A percentile compares a stretch with the other conserved stretches of the same genome.
Conservation (phyloP, 64 coral and sea anemone genomes). For the Dendrophyllia cribrosa region DNA sequence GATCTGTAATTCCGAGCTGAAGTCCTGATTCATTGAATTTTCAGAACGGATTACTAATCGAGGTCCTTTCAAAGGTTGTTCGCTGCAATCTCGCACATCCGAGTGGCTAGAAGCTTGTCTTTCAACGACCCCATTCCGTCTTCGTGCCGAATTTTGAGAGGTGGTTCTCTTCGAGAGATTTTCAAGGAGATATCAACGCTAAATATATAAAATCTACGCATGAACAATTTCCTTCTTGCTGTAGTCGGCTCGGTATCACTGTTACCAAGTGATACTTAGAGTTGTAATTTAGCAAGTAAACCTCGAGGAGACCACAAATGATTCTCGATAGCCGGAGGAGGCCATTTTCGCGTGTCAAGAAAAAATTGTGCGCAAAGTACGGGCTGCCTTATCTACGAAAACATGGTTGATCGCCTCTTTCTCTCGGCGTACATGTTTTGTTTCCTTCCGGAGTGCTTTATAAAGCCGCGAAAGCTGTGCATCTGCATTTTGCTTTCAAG, state of each 20-base stretch:
- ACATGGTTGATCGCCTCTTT: slow-evolving; percentile 11
- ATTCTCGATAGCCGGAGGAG: slow-evolving; percentile 71
- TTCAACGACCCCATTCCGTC: slow-evolving; percentile 40
- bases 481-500: slow-evolving; percentile 11
- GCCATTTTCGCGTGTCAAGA: slow-evolving; percentile 35
- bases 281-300: slow-evolving; percentile 89
- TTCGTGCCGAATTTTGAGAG: slow-evolving; percentile 57
- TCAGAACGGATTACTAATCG: neutral
- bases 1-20: slow-evolving; percentile 8
- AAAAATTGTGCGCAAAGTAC: neutral
- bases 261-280: slow-evolving; percentile 87
- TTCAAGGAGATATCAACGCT: slow-evolving; percentile 65
- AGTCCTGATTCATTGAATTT: neutral
- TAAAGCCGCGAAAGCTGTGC: slow-evolving; percentile 9
- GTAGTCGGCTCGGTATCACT: slow-evolving; percentile 47
- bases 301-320: slow-evolving; percentile 84
- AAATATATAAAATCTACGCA: slow-evolving; percentile 63
- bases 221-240: slow-evolving; percentile 53
- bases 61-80: neutral
- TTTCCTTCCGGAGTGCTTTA: slow-evolving; percentile 23
- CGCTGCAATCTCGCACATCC: neutral
- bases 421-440: neutral
- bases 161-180: slow-evolving; percentile 39
- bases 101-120: slow-evolving; percentile 37
- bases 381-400: slow-evolving; percentile 21